phyloP scores from a whole-genome alignment of 2,888 invertebrate genomes.

The Apamea sordens region DNA sequence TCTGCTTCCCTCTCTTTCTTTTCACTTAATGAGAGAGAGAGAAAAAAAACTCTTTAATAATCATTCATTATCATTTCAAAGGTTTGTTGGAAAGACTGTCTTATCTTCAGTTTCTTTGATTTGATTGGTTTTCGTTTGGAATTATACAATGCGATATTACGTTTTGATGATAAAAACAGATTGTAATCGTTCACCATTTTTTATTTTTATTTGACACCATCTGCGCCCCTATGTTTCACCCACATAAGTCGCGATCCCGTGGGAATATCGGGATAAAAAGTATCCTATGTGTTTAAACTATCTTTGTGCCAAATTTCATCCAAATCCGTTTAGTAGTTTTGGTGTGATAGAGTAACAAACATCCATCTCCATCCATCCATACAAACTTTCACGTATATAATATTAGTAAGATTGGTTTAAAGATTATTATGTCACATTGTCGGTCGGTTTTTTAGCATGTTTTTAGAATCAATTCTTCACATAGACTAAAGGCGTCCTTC shows the following conservation, averaged over 20 bases:
- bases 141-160: background rate
- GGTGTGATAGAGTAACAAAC: no score
- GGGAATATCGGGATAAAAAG: background rate
- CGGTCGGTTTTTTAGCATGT: background rate
- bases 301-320: no score
- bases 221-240: background rate
- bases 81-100: slow-evolving; percentile 10
- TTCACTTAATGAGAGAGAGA: background rate
- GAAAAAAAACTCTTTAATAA: slow-evolving; percentile 22
- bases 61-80: slow-evolving; percentile 34
- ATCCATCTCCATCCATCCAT: no score
- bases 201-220: no score
- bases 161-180: background rate
- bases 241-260: background rate
- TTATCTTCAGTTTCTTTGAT: slow-evolving; percentile 3
- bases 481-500: no score
- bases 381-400: no score
- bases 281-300: no score
- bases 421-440: background rate
- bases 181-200: background rate
- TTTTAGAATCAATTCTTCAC: no score
- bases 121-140: slow-evolving; percentile 18
- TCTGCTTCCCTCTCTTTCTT: background rate
- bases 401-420: no score
- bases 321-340: background rate